A percentile compares a stretch with the other conserved stretches of the same genome.
Evolutionary conservation across 2,888 invertebrate species (phyloP).

Genomic region (Tortricodes alternella): DNA sequence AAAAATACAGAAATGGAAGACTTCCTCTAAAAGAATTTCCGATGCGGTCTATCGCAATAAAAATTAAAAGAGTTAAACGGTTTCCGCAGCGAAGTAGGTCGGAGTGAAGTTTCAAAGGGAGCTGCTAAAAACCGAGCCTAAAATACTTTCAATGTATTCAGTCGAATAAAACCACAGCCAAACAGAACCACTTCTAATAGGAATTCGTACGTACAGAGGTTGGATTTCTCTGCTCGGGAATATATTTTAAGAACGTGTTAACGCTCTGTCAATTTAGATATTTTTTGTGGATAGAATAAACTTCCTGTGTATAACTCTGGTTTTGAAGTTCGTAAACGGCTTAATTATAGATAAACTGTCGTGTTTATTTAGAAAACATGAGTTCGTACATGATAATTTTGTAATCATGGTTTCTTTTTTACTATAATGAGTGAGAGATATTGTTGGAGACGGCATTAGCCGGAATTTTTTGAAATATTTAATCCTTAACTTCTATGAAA

Average conservation of each 20-base stretch:
- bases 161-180: too few species aligned
- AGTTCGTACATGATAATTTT: too few species aligned
- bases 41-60: not conserved
- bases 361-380: too few species aligned
- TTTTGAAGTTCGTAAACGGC: not conserved
- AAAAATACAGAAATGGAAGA: not conserved
- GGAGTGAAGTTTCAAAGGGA: conserved; percentile 21
- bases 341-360: too few species aligned
- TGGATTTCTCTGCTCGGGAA: too few species aligned
- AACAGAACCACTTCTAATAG: too few species aligned
- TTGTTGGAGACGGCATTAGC: too few species aligned
- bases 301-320: conserved; percentile 15
- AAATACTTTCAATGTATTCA: conserved; percentile 7
- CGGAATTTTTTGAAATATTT: too few species aligned
- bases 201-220: too few species aligned
- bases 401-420: too few species aligned
- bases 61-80: conserved; percentile 16
- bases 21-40: conserved; percentile 13
- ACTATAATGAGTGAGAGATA: too few species aligned
- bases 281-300: conserved; percentile 21
- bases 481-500: too few species aligned
- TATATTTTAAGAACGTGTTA: conserved; percentile 17
- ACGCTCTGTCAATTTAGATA: conserved; percentile 13
- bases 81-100: conserved; percentile 14
- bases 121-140: not conserved